These are phyloP conservation scores for Rhagoletis zephyria DNA, from an alignment of 1,140 invertebrate species.

Conservation along the genomic window DNA sequence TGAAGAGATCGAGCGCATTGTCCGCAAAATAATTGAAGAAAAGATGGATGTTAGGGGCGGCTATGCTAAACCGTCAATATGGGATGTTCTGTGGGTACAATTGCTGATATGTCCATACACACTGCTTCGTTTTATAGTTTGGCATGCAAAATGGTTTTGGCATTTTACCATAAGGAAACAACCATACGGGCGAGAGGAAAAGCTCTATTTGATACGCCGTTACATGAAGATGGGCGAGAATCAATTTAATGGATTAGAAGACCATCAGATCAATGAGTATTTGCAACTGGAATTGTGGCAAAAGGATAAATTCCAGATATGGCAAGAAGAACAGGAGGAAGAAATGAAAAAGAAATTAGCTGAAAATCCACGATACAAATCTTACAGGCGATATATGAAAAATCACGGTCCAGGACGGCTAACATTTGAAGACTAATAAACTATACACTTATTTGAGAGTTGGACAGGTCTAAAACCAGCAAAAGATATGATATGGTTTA, in stretches of 20 bases:
- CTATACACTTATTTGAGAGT: too few relatives aligned
- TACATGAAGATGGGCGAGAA: conserved; percentile 81
- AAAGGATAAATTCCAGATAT: conserved; percentile 83
- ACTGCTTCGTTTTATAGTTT: conserved; percentile 79
- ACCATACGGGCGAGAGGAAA: conserved; percentile 86
- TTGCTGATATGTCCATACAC: conserved; percentile 85
- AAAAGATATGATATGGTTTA: not conserved
- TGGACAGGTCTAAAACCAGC: not conserved
- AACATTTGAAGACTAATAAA: conserved; percentile 81
- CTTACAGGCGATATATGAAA: conserved; percentile 86
- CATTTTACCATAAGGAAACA: conserved; percentile 84
- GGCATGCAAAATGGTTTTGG: conserved; percentile 86
- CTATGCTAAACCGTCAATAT: conserved; percentile 85
- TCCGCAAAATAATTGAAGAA: conserved; percentile 87
- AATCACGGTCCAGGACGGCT: conserved; percentile 84
- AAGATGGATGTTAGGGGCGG: conserved; percentile 93
- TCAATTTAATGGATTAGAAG: conserved; percentile 82
- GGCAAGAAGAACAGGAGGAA: conserved; percentile 88
- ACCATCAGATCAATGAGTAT: conserved; percentile 83
- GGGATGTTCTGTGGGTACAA: conserved; percentile 87
- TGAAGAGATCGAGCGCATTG: conserved; percentile 82
- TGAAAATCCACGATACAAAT: conserved; percentile 84
- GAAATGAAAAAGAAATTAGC: conserved; percentile 86
- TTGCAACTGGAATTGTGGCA: conserved; percentile 86
- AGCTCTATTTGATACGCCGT: conserved; percentile 87